Evolutionary conservation across 2,797 vertebrate species (phyloP), one percentile per base, ranked within the genome.

Genomic region (Sus cebifrons): DNA sequence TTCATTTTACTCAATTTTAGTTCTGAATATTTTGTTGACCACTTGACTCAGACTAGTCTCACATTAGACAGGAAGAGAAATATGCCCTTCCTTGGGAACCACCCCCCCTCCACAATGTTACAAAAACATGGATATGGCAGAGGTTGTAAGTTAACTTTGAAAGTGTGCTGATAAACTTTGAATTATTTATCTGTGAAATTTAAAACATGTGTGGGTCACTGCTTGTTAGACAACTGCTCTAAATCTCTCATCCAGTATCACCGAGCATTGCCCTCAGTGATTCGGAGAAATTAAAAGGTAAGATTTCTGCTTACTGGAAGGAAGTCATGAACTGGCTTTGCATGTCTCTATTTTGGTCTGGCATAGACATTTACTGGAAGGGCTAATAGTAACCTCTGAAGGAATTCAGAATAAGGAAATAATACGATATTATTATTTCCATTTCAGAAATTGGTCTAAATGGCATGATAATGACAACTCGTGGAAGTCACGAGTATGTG

Each of bases 231-330:
- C 2, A 91, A 56, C n/a, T 95, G 16, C 5, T 77, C 44, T 54
- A 95, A 96, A 77, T 68, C 21, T 96, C 96, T 92, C 73, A 20
- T 70, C 86, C 27, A 62, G 36, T 49, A 23, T 92, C 94, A 40
- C 93, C 56, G 52, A 97, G n/a, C 0, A 70, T 86, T 97, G 3
- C 6, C 12, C 17, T 95, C 52, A 9, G 90, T 93, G 95, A 89
- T 96, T 94, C 77, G 49, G 71, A 95, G 73, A 98, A 98, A 97
- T 73, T 49, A 91, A 98, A 98, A 97, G 82, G 20, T 94, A 97
- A 79, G 14, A 58, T 96, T 96, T 96, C 95, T 96, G n/a, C 44
- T 98, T 44, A 89, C 65, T 97, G 54, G 65, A 82, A 97, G n/a
- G 60, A 98, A 97, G 91, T n/a, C 52, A 7, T 56, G 52, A 40